Evolutionary conservation across 92 coral and sea anemone species (phyloP).

Genomic region (Umimayanthus chanpuru): DNA sequence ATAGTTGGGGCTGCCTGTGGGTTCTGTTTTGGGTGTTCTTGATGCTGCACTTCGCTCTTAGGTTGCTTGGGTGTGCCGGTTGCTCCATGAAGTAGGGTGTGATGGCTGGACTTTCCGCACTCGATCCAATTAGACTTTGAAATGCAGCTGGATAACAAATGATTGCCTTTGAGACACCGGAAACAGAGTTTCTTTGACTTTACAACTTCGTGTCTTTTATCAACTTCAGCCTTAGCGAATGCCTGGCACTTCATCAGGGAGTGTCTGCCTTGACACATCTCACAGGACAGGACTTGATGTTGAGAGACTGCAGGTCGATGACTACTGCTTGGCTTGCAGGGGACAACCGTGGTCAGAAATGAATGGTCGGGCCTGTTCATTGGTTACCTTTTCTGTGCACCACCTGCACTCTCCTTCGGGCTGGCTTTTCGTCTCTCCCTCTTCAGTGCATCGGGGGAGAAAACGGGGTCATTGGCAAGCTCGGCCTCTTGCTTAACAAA

Average conservation of each 20-base stretch:
- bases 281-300: slow-evolving; percentile 45
- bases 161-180: slow-evolving; percentile 60
- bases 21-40: no score
- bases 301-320: slow-evolving; percentile 22
- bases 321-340: slow-evolving; percentile 31
- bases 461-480: slow-evolving; percentile 64
- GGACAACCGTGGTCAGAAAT: no score
- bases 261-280: slow-evolving; percentile 56
- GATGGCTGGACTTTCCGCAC: slow-evolving; percentile 65
- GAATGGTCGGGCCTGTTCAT: no score
- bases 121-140: slow-evolving; percentile 52
- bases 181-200: slow-evolving; percentile 57
- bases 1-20: no score
- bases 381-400: no score
- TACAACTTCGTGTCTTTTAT: slow-evolving; percentile 49
- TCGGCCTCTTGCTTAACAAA: slow-evolving; percentile 70
- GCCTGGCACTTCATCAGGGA: slow-evolving; percentile 52
- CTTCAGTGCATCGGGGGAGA: slow-evolving; percentile 65
- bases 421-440: no score
- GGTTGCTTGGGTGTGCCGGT: no score
- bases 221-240: slow-evolving; percentile 46
- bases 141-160: slow-evolving; percentile 56
- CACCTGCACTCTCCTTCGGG: no score
- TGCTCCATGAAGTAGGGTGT: slow-evolving; percentile 67
- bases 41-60: no score